Base-by-base conservation (phyloP, 2,113 vertebrate genomes). In the Merops nubicus region DNA sequence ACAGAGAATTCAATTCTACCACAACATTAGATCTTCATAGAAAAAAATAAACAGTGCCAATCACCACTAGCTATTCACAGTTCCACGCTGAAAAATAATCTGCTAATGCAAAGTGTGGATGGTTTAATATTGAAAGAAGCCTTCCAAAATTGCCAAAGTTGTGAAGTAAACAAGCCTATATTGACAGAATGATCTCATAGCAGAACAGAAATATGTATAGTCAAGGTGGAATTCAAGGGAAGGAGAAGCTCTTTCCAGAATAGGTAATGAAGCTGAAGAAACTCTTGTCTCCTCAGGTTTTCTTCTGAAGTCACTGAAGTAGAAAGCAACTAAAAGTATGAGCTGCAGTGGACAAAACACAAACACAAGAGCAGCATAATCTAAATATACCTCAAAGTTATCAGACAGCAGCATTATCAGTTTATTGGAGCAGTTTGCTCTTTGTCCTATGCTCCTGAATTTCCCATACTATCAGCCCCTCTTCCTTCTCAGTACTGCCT, bases 241-340 rank as follows among this genome's bases (percentile, higher is more conserved):
- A 79, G 34, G 19, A 91, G 38, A 33, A 85, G 54, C 40, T 78
- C 43, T 23, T 67, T 67, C 42, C 43, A 45, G 40, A 67, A 45
- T 6, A 95, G 50, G 82, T 29, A 90, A 92, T 42, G n/a, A 93
- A 90, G 75, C 72, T 83, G 79, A 92, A 88, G 75, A 88, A 94
- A 83, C 3, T 22, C 5, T 26, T 23, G 62, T 68, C 70, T 89
- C 78, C 59, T 74, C 15, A 57, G 54, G 47, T 57, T 93, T 88
- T 68, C 54, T 80, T 74, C 79, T 43, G 42, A 83, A 93, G 50
- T 48, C 78, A 88, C 72, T 57, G 54, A 94, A 88, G 79, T 22
- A 83, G 82, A 93, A 90, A 90, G 45, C 59, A 90, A 53, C 31
- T 57, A 83, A 85, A 60, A 59, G 45, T 6, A 48, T 10, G 11